phyloP scores from a whole-genome alignment of 2,888 invertebrate species.

The Lordiphosa andalusiaca region DNA sequence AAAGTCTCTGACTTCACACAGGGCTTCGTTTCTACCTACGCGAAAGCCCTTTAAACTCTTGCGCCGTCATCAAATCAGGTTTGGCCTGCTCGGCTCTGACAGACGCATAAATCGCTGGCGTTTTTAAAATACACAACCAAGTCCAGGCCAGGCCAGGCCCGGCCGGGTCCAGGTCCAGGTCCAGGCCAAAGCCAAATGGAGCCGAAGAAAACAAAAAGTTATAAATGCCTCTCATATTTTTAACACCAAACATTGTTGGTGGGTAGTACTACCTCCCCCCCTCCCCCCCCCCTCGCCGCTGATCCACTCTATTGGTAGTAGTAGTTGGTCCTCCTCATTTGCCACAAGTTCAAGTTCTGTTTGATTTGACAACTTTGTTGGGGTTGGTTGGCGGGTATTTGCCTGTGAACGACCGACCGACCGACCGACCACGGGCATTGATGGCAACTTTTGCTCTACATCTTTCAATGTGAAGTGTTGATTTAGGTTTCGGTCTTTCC shows the following conservation, averaged over 20 bases:
- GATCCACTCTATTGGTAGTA: not conserved
- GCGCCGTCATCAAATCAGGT: slow-evolving; percentile 70
- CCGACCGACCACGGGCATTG: too few species aligned
- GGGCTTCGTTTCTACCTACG: slow-evolving; percentile 48
- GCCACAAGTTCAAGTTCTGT: slow-evolving; percentile 50
- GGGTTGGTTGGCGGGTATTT: slow-evolving; percentile 11
- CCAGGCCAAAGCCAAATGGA: slow-evolving; percentile 12
- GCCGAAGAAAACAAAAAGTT: slow-evolving; percentile 32
- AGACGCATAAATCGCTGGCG: slow-evolving; percentile 66
- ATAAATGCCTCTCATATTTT: slow-evolving; percentile 62
- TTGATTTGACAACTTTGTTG: slow-evolving; percentile 74
- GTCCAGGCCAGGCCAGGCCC: slow-evolving; percentile 7
- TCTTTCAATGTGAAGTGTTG: slow-evolving; percentile 50
- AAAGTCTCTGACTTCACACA: slow-evolving; percentile 47
- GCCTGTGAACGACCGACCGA: slow-evolving; percentile 31
- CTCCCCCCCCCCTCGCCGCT: not conserved
- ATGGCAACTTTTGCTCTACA: slow-evolving; percentile 32
- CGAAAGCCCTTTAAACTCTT: slow-evolving; percentile 66
- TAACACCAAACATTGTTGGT: slow-evolving; percentile 55
- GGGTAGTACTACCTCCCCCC: not conserved
- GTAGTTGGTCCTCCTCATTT: slow-evolving; percentile 17
- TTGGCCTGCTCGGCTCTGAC: slow-evolving; percentile 46
- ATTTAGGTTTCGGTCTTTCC: slow-evolving; percentile 43
- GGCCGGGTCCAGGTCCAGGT: slow-evolving; percentile 9
- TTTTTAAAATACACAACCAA: slow-evolving; percentile 58